Conservation (phyloP, 1,140 invertebrate species). For the Apis florea region DNA sequence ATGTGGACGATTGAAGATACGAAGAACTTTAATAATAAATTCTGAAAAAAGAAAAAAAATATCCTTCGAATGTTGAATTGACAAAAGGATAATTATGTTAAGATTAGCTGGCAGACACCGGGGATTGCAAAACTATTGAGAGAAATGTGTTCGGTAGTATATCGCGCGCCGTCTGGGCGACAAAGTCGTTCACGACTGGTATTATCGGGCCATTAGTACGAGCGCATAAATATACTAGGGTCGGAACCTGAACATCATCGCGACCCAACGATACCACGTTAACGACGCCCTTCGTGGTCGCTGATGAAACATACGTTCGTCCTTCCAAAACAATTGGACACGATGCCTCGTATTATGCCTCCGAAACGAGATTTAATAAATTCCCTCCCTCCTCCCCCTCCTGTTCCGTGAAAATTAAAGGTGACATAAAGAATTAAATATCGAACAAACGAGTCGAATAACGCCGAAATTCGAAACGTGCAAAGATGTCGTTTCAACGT, state of each 20-base stretch:
- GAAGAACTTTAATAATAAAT: too few species aligned
- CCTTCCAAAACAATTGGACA: constrained; percentile 17
- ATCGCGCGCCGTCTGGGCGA: constrained; percentile 17
- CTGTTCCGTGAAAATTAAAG: background rate
- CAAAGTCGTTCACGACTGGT: constrained; percentile 43
- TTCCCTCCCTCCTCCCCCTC: background rate
- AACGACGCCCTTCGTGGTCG: constrained; percentile 40
- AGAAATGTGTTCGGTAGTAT: constrained; percentile 53
- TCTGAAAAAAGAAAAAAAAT: background rate
- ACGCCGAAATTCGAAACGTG: background rate
- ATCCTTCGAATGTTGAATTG: background rate
- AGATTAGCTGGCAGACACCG: background rate
- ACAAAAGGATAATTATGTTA: background rate
- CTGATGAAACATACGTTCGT: constrained; percentile 37
- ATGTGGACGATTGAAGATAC: too few species aligned
- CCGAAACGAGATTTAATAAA: too few species aligned
- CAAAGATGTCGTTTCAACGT: background rate
- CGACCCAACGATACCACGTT: constrained; percentile 27
- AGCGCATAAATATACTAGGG: constrained; percentile 65
- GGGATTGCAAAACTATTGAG: constrained; percentile 24
- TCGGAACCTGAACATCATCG: constrained; percentile 36
- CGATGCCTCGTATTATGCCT: background rate
- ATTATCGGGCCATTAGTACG: constrained; percentile 64
- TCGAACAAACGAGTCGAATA: background rate
- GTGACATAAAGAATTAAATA: background rate